Conservation (phyloP, 2,888 invertebrate genomes). For the Drosophila melanocephala region DNA sequence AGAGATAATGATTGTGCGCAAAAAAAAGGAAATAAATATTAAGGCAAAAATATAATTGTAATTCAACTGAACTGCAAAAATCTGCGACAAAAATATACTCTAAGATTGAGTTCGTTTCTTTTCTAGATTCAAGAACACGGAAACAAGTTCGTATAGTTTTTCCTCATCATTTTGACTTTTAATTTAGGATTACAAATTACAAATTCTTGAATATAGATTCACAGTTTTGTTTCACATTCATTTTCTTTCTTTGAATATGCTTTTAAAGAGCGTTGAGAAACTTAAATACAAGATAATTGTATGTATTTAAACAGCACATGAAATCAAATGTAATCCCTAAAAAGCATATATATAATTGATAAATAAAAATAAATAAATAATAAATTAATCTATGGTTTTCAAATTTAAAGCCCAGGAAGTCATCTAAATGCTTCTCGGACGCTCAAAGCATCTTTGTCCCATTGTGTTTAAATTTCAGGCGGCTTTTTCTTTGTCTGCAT, state of each 20-base stretch:
- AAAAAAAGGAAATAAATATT: background rate
- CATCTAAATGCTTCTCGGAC: background rate
- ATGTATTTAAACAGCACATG: background rate
- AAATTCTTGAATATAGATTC: background rate
- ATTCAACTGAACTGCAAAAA: background rate
- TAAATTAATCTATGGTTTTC: background rate
- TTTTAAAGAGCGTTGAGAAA: background rate
- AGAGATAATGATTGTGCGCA: background rate
- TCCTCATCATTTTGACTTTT: background rate
- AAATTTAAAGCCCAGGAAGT: background rate
- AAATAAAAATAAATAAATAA: background rate
- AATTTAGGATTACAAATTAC: background rate
- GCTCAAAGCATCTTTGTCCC: background rate
- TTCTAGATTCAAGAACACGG: background rate
- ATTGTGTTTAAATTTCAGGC: slow-evolving; percentile 8
- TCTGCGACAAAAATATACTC: background rate
- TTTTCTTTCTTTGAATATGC: background rate
- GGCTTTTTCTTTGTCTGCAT: slow-evolving; percentile 9
- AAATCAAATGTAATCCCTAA: background rate
- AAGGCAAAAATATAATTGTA: background rate
- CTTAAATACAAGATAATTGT: background rate
- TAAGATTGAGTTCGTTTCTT: background rate
- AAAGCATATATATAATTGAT: background rate
- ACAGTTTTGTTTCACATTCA: background rate
- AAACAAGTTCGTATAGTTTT: background rate